Conservation (phyloP, 2,888 invertebrate genomes). For the Lutraria lutraria region DNA sequence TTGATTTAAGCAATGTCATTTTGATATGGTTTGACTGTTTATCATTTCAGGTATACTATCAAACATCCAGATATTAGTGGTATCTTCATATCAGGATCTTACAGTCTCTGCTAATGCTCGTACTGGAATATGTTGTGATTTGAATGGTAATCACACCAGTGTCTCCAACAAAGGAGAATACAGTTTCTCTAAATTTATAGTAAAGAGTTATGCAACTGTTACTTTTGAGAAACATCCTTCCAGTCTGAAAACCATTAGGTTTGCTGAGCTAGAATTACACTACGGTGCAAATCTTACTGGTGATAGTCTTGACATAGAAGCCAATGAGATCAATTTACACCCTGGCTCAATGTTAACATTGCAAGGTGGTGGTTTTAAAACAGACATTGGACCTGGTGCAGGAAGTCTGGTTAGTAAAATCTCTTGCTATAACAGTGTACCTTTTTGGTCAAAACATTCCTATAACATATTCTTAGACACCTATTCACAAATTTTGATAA, state of each 20-base stretch:
- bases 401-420: constrained; percentile 67
- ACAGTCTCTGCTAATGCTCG: constrained; percentile 72
- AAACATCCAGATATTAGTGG: constrained; percentile 74
- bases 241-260: constrained; percentile 63
- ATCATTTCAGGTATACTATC: constrained; percentile 73
- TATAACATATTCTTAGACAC: no score
- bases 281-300: constrained; percentile 72
- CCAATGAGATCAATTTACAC: constrained; percentile 74
- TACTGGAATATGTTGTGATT: constrained; percentile 70
- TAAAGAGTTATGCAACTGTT: constrained; percentile 75
- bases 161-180: constrained; percentile 75
- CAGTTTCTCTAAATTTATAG: constrained; percentile 75
- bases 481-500: no score
- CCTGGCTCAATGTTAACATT: constrained; percentile 76
- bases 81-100: constrained; percentile 74
- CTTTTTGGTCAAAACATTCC: no score
- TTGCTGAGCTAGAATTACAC: constrained; percentile 75
- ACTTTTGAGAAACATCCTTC: constrained; percentile 67
- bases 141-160: constrained; percentile 65
- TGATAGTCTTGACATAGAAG: constrained; percentile 68
- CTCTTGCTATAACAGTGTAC: background rate
- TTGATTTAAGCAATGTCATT: no score
- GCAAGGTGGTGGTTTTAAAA: constrained; percentile 71
- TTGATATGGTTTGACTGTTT: no score
- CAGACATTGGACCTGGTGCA: constrained; percentile 73